Evolutionary conservation across 2,113 vertebrate genomes (phyloP).

Genomic region (Upupa epops): DNA sequence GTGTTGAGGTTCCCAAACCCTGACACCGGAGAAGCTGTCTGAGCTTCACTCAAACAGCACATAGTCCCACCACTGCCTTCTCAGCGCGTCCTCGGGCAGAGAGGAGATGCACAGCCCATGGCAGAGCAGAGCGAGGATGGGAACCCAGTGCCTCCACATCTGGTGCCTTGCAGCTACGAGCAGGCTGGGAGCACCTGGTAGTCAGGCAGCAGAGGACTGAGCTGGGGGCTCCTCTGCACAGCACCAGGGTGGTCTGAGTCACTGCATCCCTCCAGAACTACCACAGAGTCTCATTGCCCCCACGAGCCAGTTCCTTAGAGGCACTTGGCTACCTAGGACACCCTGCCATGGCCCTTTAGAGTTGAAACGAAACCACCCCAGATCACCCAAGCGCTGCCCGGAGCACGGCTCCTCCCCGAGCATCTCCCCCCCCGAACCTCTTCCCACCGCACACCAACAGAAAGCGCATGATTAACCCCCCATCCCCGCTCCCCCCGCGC

Average conservation of each 20-base stretch:
- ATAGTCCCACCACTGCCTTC: not conserved
- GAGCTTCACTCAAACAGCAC: not conserved
- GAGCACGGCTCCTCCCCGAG: not conserved
- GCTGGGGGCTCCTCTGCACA: not conserved
- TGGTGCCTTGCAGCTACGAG: not conserved
- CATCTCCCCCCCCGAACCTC: not conserved
- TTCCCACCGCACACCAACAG: slow-evolving; percentile 1
- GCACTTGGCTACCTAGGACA: not conserved
- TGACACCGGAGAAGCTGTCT: no score
- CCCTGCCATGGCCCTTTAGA: not conserved
- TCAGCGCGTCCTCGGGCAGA: not conserved
- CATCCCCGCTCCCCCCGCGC: not conserved
- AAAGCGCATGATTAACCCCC: slow-evolving; percentile 47
- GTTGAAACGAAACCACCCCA: not conserved
- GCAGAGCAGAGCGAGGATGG: not conserved
- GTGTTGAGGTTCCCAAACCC: no score
- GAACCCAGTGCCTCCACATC: not conserved
- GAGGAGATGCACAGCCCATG: not conserved
- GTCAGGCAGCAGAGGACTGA: not conserved
- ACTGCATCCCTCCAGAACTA: not conserved
- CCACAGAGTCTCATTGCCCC: accelerated
- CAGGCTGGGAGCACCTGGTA: not conserved
- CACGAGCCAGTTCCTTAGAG: no score
- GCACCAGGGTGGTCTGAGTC: not conserved
- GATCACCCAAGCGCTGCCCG: not conserved